Conservation (phyloP, 2,888 invertebrate species). For the Leucania comma region DNA sequence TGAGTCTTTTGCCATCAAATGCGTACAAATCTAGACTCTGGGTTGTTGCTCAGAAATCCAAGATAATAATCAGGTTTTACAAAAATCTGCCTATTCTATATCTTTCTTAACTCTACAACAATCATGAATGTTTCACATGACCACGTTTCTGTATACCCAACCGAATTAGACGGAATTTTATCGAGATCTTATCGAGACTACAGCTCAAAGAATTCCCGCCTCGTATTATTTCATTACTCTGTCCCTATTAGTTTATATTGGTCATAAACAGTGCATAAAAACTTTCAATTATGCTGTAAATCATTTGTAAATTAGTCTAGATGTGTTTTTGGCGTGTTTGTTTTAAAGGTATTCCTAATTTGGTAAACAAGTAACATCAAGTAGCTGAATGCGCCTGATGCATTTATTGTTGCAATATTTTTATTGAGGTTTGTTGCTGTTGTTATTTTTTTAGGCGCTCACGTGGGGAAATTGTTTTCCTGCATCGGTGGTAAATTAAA, state of each 20-base stretch:
- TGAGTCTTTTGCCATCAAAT: neutral
- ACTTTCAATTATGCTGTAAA: constrained; percentile 69
- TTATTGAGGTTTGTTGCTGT: constrained; percentile 24
- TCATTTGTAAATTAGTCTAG: constrained; percentile 64
- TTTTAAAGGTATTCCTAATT: constrained; percentile 43
- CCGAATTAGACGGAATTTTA: constrained; percentile 76
- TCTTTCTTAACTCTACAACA: constrained; percentile 50
- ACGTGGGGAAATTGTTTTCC: neutral
- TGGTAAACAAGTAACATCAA: neutral
- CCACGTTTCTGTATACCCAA: constrained; percentile 72
- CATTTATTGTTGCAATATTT: constrained; percentile 43
- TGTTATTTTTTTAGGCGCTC: constrained; percentile 19
- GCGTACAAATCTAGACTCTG: neutral
- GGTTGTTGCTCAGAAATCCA: neutral
- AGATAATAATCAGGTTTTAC: neutral
- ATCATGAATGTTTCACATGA: constrained; percentile 71
- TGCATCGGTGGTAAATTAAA: neutral
- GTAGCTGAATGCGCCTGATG: constrained; percentile 40
- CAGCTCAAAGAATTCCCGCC: constrained; percentile 61
- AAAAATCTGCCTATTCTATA: constrained; percentile 17
- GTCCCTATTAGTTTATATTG: constrained; percentile 70
- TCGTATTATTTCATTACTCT: constrained; percentile 69
- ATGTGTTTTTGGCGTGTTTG: constrained; percentile 59
- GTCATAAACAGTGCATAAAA: constrained; percentile 71
- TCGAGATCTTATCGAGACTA: constrained; percentile 70